Percentiles rank a stretch among this genome's conserved stretches.
Evolutionary conservation across 2,888 invertebrate species (phyloP).

Genomic region (Pammene aurita): DNA sequence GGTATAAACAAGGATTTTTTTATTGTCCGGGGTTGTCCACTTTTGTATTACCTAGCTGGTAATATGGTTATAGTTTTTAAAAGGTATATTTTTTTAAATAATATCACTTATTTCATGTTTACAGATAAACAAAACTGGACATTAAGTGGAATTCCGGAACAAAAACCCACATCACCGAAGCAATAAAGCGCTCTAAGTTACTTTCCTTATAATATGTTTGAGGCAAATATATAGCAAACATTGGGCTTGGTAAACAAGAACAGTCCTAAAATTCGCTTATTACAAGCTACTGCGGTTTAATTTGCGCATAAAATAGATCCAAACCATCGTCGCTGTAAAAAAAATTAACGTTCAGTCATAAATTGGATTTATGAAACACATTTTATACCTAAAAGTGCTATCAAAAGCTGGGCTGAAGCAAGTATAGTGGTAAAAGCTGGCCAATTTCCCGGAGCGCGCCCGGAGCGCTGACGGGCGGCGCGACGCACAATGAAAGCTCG

Average conservation of each 20-base stretch:
- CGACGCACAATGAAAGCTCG: conserved; percentile 53
- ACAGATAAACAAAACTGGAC: background rate
- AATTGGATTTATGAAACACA: conserved; percentile 47
- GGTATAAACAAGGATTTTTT: no score
- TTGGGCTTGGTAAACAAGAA: conserved; percentile 45
- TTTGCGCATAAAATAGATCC: conserved; percentile 12
- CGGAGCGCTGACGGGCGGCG: conserved; percentile 43
- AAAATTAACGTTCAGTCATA: conserved; percentile 37
- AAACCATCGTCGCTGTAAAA: conserved; percentile 9
- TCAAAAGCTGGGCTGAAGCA: conserved; percentile 48
- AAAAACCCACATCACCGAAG: conserved; percentile 51
- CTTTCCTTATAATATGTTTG: conserved; percentile 50
- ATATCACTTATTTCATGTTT: background rate
- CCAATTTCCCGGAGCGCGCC: conserved; percentile 49
- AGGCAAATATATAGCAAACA: conserved; percentile 45
- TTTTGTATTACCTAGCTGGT: no score
- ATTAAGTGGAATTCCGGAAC: conserved; percentile 50
- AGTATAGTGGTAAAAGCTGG: conserved; percentile 45
- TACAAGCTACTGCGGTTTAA: conserved; percentile 19
- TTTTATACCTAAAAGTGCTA: conserved; percentile 51
- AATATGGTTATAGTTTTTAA: no score
- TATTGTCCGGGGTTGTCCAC: no score
- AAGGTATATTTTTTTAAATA: no score
- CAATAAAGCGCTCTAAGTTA: conserved; percentile 53
- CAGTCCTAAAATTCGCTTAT: conserved; percentile 22